A percentile compares a stretch with the other conserved stretches of the same genome.
These are phyloP conservation scores for Phalacrocorax carbo DNA, from an alignment of 2,113 vertebrate genomes.

Conservation along the genomic window DNA sequence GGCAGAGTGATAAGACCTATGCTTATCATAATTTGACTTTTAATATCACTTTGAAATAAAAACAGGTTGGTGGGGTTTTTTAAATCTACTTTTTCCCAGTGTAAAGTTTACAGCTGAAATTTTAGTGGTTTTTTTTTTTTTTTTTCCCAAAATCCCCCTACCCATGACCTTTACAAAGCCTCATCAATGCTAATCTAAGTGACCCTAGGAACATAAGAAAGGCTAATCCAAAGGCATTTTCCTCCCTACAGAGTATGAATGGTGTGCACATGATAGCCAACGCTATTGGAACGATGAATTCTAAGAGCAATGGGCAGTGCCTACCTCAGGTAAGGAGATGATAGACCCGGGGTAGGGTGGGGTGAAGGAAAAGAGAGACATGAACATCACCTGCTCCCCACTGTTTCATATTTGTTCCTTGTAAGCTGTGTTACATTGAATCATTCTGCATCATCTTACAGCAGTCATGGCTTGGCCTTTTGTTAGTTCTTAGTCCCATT, in stretches of 20 bases:
- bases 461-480: neutral
- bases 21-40: neutral
- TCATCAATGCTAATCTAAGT: neutral
- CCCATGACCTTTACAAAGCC: neutral
- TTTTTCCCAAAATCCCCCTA: neutral
- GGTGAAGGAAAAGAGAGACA: neutral
- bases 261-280: constrained; percentile 73
- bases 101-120: neutral
- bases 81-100: neutral
- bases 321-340: constrained; percentile 78
- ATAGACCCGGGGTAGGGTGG: neutral
- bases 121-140: neutral
- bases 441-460: neutral
- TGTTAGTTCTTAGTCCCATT: neutral
- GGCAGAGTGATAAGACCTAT: neutral
- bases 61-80: neutral
- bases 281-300: constrained; percentile 54
- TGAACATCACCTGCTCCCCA: neutral
- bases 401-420: neutral
- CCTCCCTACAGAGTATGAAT: constrained; percentile 75
- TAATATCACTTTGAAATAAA: neutral
- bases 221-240: constrained; percentile 25
- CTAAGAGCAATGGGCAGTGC: constrained; percentile 78
- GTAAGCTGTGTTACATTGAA: neutral
- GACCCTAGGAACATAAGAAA: neutral